Percentiles rank a stretch among this genome's conserved stretches.
These are phyloP conservation scores for Arenaria interpres DNA, from an alignment of 2,113 vertebrate species.

Conservation along the genomic window DNA sequence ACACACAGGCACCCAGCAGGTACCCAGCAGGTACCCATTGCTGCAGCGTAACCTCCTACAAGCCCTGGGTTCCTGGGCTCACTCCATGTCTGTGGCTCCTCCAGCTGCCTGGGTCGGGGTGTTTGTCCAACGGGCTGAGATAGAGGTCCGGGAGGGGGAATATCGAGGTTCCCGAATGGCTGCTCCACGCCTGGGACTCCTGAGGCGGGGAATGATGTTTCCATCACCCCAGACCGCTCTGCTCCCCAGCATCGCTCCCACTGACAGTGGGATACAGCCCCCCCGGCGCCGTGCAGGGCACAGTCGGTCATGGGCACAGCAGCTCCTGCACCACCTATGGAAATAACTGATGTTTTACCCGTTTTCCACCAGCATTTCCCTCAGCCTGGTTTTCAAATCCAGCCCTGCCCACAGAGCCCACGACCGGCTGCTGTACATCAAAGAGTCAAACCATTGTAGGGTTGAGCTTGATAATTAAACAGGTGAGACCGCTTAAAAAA, in stretches of 20 bases:
- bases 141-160: neutral
- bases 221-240: neutral
- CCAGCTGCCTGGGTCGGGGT: rapidly evolving
- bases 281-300: too few relatives aligned
- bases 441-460: neutral
- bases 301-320: neutral
- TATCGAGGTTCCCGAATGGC: neutral
- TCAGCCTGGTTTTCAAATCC: neutral
- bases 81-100: neutral
- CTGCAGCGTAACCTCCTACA: neutral
- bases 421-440: neutral
- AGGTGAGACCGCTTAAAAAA: neutral
- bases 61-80: neutral
- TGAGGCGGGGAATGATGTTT: neutral
- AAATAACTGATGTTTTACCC: neutral
- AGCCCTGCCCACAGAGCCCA: neutral
- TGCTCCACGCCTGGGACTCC: rapidly evolving
- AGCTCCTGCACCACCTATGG: rapidly evolving
- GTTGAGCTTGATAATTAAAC: neutral
- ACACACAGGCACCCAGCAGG: neutral
- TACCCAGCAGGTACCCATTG: neutral
- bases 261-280: rapidly evolving
- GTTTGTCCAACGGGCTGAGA: neutral
- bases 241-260: neutral
- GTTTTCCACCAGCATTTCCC: neutral